Conservation (phyloP, 1,140 invertebrate genomes). For the Adelges cooleyi region DNA sequence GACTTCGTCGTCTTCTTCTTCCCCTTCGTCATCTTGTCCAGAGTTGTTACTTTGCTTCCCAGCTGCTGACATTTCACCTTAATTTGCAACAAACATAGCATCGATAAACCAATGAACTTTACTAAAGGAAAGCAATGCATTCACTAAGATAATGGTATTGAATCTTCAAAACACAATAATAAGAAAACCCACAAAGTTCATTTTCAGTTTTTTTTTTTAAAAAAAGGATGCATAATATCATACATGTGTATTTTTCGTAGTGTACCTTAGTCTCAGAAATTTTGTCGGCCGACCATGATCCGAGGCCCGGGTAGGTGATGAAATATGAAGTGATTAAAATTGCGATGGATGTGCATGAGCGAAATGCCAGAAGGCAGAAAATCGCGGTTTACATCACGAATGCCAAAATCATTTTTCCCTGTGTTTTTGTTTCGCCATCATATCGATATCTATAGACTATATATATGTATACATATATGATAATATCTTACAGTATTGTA, state of each 20-base stretch:
- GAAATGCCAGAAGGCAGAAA: not conserved
- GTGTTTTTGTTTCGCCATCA: not conserved
- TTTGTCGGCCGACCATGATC: slow-evolving; percentile 15
- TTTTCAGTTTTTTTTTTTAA: too few relatives aligned
- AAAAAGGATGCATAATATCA: slow-evolving; percentile 8
- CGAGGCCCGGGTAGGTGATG: not conserved
- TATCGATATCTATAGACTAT: too few relatives aligned
- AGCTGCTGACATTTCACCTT: slow-evolving; percentile 23
- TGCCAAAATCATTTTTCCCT: not conserved
- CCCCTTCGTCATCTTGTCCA: slow-evolving; percentile 29
- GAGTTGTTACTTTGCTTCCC: slow-evolving; percentile 9
- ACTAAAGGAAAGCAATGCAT: slow-evolving; percentile 4
- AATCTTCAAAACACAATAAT: not conserved
- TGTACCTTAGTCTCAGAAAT: slow-evolving; percentile 4
- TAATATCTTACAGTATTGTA: too few relatives aligned
- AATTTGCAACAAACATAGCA: slow-evolving; percentile 15
- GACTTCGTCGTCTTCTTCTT: slow-evolving; percentile 45
- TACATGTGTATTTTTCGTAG: too few relatives aligned
- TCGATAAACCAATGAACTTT: slow-evolving; percentile 21
- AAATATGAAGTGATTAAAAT: not conserved
- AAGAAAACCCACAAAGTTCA: not conserved
- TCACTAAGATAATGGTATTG: not conserved
- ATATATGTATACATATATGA: too few relatives aligned
- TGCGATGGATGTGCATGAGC: not conserved
- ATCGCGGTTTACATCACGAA: not conserved